Evolutionary conservation across 2,888 invertebrate species (phyloP), one percentile per base, ranked within the genome.

Genomic region (Ecliptopera silaceata): DNA sequence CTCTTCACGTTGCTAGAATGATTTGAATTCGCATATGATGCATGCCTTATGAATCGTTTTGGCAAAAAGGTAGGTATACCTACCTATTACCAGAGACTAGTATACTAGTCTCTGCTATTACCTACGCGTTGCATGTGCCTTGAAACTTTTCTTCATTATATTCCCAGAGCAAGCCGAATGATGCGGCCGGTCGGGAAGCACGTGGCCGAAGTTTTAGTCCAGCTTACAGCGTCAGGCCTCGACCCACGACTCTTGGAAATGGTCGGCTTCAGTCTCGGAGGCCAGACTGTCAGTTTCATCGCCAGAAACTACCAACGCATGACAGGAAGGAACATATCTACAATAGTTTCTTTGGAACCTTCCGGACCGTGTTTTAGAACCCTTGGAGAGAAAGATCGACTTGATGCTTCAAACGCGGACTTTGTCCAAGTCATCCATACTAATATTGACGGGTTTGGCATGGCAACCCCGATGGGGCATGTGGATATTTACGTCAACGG

Each of bases 151-250:
- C 13, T 8, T 15, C 0, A 10, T 32, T 32, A 15, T 58, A n/a
- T n/a, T 75, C 71, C n/a, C 79, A 88, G 88, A 64, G 86, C 91
- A 3, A 72, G 81, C 4, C 82, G 90, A n/a, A 77, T 91, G 6
- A 89, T 89, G 88, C 80, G 88, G 8, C 87, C 90, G n/a, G 86
- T 91, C 0, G 91, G 90, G 10, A 84, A 80, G 53, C 88, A 85
- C 62, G 83, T 89, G 0, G 88, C 88, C 0, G 84, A 89, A 69
- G 68, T 89, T 1, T 65, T 91, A 1, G 77, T 71, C 6, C 76
- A 84, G 12, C 76, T 91, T 2, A 80, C 78, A 2, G 56, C 75
- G 22, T 65, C 71, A 1, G 90, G 90, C 1, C 71, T 91, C 2
- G 76, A 88, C 45, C 86, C 89, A 5, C 61, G 71, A 0, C 82